Conservation (phyloP, 2,888 invertebrate species). For the Orthosia incerta region DNA sequence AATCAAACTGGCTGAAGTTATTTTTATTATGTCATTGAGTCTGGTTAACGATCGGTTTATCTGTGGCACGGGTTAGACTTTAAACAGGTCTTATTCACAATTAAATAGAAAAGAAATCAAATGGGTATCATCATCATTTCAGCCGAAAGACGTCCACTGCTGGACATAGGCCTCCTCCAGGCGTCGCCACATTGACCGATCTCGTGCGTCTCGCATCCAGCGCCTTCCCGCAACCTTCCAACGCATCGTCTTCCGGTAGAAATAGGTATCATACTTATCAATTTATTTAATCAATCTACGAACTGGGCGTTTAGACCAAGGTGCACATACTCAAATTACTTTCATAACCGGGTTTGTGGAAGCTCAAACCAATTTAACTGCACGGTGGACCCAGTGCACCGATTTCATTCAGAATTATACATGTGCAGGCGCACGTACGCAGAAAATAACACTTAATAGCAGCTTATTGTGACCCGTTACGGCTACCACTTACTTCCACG, state of each 20-base stretch:
- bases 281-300: background rate
- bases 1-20: constrained; percentile 11
- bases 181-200: no score
- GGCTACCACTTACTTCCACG: constrained; percentile 39
- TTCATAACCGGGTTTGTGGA: constrained; percentile 9
- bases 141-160: no score
- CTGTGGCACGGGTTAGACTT: background rate
- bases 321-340: background rate
- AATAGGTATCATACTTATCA: background rate
- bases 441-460: constrained; percentile 77
- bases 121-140: no score
- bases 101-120: background rate
- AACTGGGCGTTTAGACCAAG: background rate
- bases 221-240: no score
- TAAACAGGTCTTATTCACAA: background rate
- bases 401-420: constrained; percentile 73
- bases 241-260: no score
- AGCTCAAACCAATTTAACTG: constrained; percentile 32
- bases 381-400: constrained; percentile 69
- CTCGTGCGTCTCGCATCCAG: no score
- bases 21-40: background rate
- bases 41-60: constrained; percentile 3
- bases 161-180: no score
- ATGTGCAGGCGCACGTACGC: constrained; percentile 73
- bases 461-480: constrained; percentile 64